Evolutionary conservation across 2,113 vertebrate species (phyloP).

Genomic region (Physeter macrocephalus): DNA sequence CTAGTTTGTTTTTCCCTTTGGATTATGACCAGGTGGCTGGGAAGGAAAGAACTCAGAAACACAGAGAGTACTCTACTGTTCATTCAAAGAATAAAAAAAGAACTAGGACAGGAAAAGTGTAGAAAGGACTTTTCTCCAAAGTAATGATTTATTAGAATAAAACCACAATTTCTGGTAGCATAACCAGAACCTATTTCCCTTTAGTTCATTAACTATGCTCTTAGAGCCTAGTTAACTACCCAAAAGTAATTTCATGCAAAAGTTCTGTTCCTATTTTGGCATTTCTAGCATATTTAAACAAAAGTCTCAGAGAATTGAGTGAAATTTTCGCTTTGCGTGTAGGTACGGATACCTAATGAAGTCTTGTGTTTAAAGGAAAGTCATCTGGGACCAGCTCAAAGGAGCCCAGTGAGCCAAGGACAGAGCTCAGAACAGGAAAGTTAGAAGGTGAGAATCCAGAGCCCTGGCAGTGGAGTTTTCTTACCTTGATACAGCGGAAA

Average conservation of each 20-base stretch:
- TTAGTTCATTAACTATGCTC: not conserved
- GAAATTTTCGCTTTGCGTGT: not conserved
- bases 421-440: not conserved
- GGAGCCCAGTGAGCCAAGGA: not conserved
- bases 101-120: not conserved
- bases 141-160: slow-evolving; percentile 17
- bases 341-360: not conserved
- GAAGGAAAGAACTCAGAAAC: slow-evolving; percentile 31
- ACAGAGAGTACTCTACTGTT: slow-evolving; percentile 37
- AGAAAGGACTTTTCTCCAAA: not conserved
- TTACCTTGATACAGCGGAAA: not conserved
- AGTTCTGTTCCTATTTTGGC: not conserved
- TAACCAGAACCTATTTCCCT: not conserved
- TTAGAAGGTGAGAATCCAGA: not conserved
- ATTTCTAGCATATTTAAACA: not conserved
- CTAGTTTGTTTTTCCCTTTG: slow-evolving; percentile 29
- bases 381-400: not conserved
- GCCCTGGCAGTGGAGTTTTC: not conserved
- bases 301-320: not conserved
- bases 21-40: slow-evolving; percentile 30
- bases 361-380: not conserved
- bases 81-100: not conserved
- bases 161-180: not conserved
- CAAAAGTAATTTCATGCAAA: not conserved
- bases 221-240: not conserved